These are phyloP conservation scores for Picathartes gymnocephalus DNA, from an alignment of 2,113 vertebrate species.

Conservation along the genomic window DNA sequence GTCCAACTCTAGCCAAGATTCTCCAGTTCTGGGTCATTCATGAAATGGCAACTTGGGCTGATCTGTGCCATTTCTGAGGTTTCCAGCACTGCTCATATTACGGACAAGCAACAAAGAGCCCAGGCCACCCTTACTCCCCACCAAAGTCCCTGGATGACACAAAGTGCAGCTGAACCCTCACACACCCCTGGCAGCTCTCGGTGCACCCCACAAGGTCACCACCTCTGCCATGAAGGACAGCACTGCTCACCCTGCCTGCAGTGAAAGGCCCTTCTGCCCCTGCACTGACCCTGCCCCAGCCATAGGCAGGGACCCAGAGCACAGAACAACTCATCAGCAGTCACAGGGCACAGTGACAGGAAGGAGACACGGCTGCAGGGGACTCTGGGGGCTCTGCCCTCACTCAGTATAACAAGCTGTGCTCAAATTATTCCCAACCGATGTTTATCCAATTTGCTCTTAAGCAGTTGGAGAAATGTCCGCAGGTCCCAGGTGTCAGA, in stretches of 20 bases:
- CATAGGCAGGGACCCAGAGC: fast-evolving
- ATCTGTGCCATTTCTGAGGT: no score
- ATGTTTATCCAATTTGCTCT: not conserved
- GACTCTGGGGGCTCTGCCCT: not conserved
- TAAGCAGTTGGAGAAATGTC: fast-evolving
- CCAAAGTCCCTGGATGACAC: fast-evolving
- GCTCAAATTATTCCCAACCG: not conserved
- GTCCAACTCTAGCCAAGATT: fast-evolving
- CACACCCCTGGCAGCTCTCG: fast-evolving
- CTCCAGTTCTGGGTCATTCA: fast-evolving
- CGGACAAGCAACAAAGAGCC: not conserved
- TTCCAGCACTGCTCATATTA: fast-evolving
- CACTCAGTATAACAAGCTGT: fast-evolving
- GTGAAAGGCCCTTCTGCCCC: not conserved
- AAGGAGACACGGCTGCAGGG: not conserved
- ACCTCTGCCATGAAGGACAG: not conserved
- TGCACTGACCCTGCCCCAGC: fast-evolving
- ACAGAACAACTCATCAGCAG: fast-evolving
- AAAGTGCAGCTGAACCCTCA: not conserved
- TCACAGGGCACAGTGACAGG: fast-evolving
- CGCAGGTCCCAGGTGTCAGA: not conserved
- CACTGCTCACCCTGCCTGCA: not conserved
- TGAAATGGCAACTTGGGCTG: not conserved
- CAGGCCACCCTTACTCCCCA: not conserved
- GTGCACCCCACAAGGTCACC: not conserved